Percentiles rank a stretch among this genome's conserved stretches.
phyloP scores from a whole-genome alignment of 2,113 vertebrate species.

The Trogon melanurus region DNA sequence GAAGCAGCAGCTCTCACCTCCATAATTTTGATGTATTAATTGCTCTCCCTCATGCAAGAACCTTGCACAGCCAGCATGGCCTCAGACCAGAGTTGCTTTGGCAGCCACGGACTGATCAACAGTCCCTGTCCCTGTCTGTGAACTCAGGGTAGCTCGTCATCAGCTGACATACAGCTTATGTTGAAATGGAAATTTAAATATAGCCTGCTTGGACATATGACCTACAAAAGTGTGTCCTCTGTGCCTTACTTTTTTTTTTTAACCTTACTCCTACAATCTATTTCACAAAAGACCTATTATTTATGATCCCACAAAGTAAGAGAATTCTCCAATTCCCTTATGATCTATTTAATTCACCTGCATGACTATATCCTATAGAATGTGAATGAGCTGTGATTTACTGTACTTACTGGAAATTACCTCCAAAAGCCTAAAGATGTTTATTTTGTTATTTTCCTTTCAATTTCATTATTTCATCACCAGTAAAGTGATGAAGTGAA shows the following conservation, averaged over 20 bases:
- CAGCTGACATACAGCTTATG: not conserved
- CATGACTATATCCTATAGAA: not conserved
- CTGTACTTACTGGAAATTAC: not conserved
- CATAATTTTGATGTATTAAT: not conserved
- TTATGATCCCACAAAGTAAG: not conserved
- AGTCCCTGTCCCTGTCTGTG: too few relatives aligned
- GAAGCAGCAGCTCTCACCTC: not conserved
- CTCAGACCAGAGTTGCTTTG: not conserved
- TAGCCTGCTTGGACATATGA: too few relatives aligned
- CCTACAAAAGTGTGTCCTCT: not conserved
- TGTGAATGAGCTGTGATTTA: not conserved
- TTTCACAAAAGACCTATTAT: not conserved
- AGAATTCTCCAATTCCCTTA: not conserved
- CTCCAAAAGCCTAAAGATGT: not conserved
- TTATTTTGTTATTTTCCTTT: not conserved
- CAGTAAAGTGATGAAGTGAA: not conserved
- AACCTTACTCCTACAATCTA: not conserved
- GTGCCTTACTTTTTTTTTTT: not conserved
- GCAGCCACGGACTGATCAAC: accelerated
- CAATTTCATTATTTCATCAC: not conserved
- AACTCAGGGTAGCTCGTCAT: not conserved
- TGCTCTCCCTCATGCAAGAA: not conserved
- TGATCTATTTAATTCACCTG: not conserved
- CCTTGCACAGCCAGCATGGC: not conserved
- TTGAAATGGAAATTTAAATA: not conserved